phyloP scores from a whole-genome alignment of 2,797 vertebrate genomes.

The Pachyuromys duprasi region DNA sequence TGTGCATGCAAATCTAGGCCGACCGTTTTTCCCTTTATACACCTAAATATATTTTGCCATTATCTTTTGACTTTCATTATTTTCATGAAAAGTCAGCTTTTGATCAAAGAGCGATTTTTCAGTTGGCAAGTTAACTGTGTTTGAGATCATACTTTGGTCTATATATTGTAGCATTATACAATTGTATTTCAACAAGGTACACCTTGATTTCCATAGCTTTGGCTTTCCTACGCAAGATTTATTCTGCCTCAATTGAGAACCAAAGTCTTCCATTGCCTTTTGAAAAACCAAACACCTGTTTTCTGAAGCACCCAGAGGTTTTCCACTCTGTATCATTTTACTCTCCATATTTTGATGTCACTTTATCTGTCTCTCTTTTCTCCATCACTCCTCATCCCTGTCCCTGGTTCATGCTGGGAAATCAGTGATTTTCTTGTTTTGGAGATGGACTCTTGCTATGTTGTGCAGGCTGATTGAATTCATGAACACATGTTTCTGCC shows the following conservation, averaged over 20 bases:
- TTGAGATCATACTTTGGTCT: background rate
- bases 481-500: background rate
- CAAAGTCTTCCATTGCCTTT: background rate
- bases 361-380: background rate
- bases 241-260: background rate
- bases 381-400: background rate
- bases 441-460: background rate
- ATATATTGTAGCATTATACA: background rate
- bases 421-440: background rate
- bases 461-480: background rate
- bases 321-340: background rate
- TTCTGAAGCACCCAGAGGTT: background rate
- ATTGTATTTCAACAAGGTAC: background rate
- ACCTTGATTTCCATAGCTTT: background rate
- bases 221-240: background rate
- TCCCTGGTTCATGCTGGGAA: background rate
- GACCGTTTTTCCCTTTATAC: background rate
- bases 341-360: background rate
- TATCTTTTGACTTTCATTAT: background rate
- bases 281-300: background rate
- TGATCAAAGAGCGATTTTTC: background rate
- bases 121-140: background rate
- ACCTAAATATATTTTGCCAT: background rate
- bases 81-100: background rate
- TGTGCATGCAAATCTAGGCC: background rate